Evolutionary conservation across 37 sponge, comb jelly and placozoan species (phyloP), one percentile per base, ranked within the genome.

Genomic region (Crambe crambe): DNA sequence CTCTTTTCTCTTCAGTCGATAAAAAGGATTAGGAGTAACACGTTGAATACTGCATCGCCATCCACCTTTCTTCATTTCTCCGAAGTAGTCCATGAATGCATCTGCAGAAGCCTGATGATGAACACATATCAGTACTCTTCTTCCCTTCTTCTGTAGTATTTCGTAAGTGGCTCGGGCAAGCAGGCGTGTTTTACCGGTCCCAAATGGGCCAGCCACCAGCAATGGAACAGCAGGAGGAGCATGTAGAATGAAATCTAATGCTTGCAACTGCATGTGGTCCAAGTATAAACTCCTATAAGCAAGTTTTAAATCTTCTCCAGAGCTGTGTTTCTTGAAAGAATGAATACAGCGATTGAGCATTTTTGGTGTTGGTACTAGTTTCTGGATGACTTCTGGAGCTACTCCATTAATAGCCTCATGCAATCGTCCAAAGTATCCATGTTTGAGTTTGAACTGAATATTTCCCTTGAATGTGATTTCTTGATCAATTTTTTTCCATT

Each of bases 121-220:
- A 63, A 80, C 61, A 70, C 79, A 87, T 1, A 91, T 68, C 32
- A 91, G 57, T 1, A 91, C 79, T 12, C 57, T n/a, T n/a, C 26
- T 70, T 21, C 30, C 65, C 20, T 35, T 29, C 38, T 72, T 23
- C 60, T 39, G 29, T 10, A 91, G 60, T 1, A 91, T 43, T 23
- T 86, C 65, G 40, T 84, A 80, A 37, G 88, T 77, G 37, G 92
- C 92, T 29, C 78, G 36, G 34, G 92, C 92, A 43, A 91, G 72
- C 6, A 91, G 6, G 1, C 84, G 69, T 12, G 86, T 85, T 36
- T 85, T 85, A 70, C 92, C 88, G 27, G 92, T 91, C 23, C 92
- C 92, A 91, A 91, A 91, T 51, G 92, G 80, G 12, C 92, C 92
- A 65, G 80, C 65, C 12, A 87, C 31, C 0, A 91, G 47, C 20